A percentile compares a stretch with the other conserved stretches of the same genome.
phyloP scores from a whole-genome alignment of 2,888 invertebrate genomes.

The Cantharis rustica region DNA sequence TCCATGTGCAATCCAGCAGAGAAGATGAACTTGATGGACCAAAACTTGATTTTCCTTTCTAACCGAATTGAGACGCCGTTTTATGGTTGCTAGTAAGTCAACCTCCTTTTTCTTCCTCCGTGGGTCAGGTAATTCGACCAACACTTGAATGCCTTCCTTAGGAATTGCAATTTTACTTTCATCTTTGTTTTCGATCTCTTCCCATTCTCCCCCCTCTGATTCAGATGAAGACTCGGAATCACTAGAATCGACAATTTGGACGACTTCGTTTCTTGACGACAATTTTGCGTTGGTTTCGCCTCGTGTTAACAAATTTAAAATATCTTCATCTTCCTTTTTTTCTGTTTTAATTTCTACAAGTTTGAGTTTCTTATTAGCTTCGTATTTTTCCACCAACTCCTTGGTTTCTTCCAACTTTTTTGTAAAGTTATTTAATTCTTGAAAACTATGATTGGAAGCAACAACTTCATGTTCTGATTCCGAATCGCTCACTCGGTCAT shows the following conservation, averaged over 20 bases:
- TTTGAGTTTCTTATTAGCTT: constrained; percentile 42
- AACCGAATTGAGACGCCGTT: constrained; percentile 75
- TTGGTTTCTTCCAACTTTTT: constrained; percentile 66
- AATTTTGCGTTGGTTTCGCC: constrained; percentile 61
- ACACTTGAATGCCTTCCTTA: constrained; percentile 75
- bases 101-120: constrained; percentile 62
- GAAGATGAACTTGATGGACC: constrained; percentile 84
- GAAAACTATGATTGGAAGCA: constrained; percentile 53
- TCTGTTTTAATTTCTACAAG: constrained; percentile 20
- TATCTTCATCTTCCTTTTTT: constrained; percentile 53
- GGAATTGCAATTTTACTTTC: constrained; percentile 59
- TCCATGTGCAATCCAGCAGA: constrained; percentile 83
- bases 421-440: constrained; percentile 64
- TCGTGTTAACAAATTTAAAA: constrained; percentile 67
- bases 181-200: constrained; percentile 69
- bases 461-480: constrained; percentile 30
- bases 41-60: constrained; percentile 79
- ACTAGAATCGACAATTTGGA: constrained; percentile 42
- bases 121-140: constrained; percentile 67
- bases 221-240: constrained; percentile 58
- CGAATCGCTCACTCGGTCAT: constrained; percentile 50
- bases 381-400: constrained; percentile 60
- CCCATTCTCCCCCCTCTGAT: constrained; percentile 73
- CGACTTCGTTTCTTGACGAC: constrained; percentile 5
- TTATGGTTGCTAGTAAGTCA: constrained; percentile 77